These are phyloP conservation scores for Monochamus saltuarius DNA, from an alignment of 1,140 invertebrate species.

Conservation along the genomic window DNA sequence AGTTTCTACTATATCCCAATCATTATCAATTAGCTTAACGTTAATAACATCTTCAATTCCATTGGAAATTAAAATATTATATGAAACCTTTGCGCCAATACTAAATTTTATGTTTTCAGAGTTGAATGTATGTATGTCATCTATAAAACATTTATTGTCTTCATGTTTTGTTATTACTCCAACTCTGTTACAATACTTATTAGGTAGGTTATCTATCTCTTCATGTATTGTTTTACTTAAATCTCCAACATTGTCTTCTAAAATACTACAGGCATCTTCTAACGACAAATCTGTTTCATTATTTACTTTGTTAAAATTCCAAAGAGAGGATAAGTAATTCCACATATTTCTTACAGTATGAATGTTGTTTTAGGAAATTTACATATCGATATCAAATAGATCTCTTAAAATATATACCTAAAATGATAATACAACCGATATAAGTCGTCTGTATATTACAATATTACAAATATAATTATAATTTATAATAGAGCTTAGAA, in stretches of 20 bases:
- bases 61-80: conserved; percentile 20
- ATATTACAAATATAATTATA: no score
- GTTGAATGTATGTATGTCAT: conserved; percentile 21
- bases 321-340: conserved; percentile 25
- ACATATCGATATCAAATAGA: no score
- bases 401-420: no score
- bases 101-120: conserved; percentile 8
- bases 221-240: not conserved
- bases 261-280: conserved; percentile 28
- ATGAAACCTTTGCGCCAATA: conserved; percentile 22
- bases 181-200: conserved; percentile 16
- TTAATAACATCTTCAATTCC: conserved; percentile 22
- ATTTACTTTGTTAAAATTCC: conserved; percentile 1
- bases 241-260: conserved; percentile 8
- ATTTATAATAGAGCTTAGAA: no score
- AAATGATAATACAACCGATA: no score
- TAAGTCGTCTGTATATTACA: no score
- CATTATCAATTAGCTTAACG: conserved; percentile 9
- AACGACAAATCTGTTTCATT: conserved; percentile 21
- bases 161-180: conserved; percentile 25
- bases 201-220: not conserved
- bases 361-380: no score
- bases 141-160: conserved; percentile 24
- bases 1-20: conserved; percentile 36
- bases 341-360: conserved; percentile 11